phyloP scores from a whole-genome alignment of 2,888 invertebrate species.

The Chrysotoxum bicinctum region DNA sequence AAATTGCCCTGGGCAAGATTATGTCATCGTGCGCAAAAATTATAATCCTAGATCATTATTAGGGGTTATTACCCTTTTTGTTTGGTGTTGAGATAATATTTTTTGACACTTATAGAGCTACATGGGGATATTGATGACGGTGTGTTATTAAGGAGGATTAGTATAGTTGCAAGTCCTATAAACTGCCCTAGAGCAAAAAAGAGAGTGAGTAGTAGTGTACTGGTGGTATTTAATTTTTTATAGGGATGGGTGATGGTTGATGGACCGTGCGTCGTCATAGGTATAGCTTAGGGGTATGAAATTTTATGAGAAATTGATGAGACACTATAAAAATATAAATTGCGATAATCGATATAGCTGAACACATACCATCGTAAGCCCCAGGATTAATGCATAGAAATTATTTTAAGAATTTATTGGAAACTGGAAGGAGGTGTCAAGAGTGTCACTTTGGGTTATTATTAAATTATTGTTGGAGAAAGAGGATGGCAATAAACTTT shows the following conservation, averaged over 20 bases:
- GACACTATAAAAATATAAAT: conserved; percentile 40
- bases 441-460: conserved; percentile 14
- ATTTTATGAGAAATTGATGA: conserved; percentile 57
- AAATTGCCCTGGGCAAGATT: conserved; percentile 39
- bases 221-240: conserved; percentile 24
- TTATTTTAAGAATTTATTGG: conserved; percentile 7
- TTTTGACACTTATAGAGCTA: conserved; percentile 42
- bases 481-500: not conserved
- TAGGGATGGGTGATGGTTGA: not conserved
- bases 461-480: not conserved
- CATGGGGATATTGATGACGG: conserved; percentile 38
- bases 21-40: conserved; percentile 60
- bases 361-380: not conserved
- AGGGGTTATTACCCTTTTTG: conserved; percentile 67
- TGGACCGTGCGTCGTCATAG: not conserved
- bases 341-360: conserved; percentile 20
- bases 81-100: conserved; percentile 65
- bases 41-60: conserved; percentile 62
- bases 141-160: conserved; percentile 55
- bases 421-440: conserved; percentile 3
- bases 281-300: conserved; percentile 41
- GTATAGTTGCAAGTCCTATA: not conserved
- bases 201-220: not conserved
- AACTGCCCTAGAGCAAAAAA: not conserved
- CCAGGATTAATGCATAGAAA: not conserved